Evolutionary conservation across 2,113 vertebrate species (phyloP).

Genomic region (Malaclemys terrapin): DNA sequence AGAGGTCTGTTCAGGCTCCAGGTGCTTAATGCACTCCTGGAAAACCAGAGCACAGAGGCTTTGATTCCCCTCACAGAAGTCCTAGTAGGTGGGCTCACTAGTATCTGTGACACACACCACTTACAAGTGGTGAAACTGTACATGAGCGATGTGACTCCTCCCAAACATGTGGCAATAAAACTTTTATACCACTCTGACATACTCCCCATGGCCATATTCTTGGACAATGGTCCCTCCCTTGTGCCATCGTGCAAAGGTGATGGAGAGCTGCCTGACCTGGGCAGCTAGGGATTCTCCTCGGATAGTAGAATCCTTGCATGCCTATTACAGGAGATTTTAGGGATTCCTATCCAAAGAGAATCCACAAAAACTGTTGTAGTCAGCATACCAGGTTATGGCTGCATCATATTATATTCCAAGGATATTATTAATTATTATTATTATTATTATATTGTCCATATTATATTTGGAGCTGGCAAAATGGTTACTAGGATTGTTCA

Average conservation of each 20-base stretch:
- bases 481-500: background rate
- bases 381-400: background rate
- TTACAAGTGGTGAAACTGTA: background rate
- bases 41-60: too few species aligned
- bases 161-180: background rate
- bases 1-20: too few species aligned
- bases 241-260: background rate
- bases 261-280: background rate
- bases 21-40: too few species aligned
- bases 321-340: background rate
- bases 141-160: background rate
- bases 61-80: too few species aligned
- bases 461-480: background rate
- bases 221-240: background rate
- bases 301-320: background rate
- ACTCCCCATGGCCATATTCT: background rate
- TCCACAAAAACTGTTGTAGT: background rate
- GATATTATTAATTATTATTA: too few species aligned
- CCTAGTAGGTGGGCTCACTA: too few species aligned
- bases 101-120: background rate
- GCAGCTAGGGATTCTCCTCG: too few species aligned
- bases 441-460: too few species aligned
- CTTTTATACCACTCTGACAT: background rate
- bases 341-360: accelerated
- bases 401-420: background rate